These are phyloP conservation scores for Cyprinodon tularosa DNA, from an alignment of 2,113 vertebrate genomes.

Conservation along the genomic window DNA sequence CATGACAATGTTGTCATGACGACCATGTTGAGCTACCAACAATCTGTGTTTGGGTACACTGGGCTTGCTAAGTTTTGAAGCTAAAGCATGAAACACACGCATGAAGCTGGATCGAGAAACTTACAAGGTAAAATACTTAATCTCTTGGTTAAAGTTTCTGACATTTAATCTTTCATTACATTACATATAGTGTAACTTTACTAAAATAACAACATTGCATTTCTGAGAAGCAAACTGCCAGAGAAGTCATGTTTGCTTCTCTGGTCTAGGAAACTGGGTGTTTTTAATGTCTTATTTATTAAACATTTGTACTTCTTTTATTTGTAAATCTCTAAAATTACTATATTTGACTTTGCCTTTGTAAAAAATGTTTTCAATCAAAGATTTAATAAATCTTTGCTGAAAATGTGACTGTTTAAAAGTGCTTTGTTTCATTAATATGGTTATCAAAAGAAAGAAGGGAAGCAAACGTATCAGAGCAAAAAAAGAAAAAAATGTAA, in stretches of 20 bases:
- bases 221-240: too few relatives aligned
- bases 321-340: not conserved
- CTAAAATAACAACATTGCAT: too few relatives aligned
- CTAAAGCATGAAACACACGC: conserved; percentile 9
- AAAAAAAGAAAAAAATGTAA: too few relatives aligned
- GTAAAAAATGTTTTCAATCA: not conserved
- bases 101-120: conserved; percentile 16
- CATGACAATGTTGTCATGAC: conserved; percentile 73
- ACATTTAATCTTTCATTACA: not conserved
- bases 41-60: conserved; percentile 56
- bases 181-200: not conserved
- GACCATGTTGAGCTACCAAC: conserved; percentile 63
- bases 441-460: too few relatives aligned
- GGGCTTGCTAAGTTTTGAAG: conserved; percentile 31
- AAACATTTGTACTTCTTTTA: not conserved
- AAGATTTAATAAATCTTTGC: not conserved
- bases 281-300: not conserved
- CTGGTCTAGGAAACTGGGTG: not conserved
- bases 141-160: not conserved
- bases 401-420: too few relatives aligned
- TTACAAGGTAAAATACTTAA: conserved; percentile 32
- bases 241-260: not conserved
- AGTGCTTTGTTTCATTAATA: too few relatives aligned
- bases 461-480: too few relatives aligned
- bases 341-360: not conserved